Evolutionary conservation across 64 coral and sea anemone species (phyloP), one percentile per base, ranked within the genome.

Genomic region (Actinia tenebrosa): DNA sequence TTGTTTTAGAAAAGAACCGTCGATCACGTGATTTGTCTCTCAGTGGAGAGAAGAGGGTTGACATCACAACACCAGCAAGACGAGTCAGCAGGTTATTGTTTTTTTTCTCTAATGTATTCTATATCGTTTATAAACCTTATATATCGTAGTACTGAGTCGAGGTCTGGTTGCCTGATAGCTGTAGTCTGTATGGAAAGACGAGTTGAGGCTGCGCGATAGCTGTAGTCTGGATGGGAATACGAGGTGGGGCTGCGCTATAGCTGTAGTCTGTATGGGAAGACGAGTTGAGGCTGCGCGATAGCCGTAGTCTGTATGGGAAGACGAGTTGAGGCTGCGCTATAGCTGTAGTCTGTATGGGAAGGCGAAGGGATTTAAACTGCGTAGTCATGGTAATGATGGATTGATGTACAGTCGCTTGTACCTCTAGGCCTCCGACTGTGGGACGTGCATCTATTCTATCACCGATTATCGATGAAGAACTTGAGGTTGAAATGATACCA

Each of bases 1-100:
- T 50, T 50, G 16, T 53, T 11, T 1, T 42, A 81, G 79, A 81
- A 47, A 81, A 53, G 50, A 81, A 45, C 44, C 79, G 42, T 81
- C 50, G 46, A 44, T 85, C 83, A 61, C 83, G 83, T 61, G 83
- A 85, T 64, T 61, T 61, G 60, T 85, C 83, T 11, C 56, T 85
- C 19, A 85, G 52, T 8, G 79, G 45, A 50, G 79, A 81, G 7
- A 81, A 53, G 44, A 16, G 50, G 53, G 19, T 20, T 53, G 79
- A 81, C 27, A 7, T 52, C 16, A 50, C n/a, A 53, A 81, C 79
- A 81, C 79, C 79, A 45, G 50, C 7, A 20, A 53, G 50, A 81
- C 44, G 18, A 10, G 44, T 45, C 8, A 81, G 79, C 45, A 81
- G 79, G 79, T 81, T 81, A n/a, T 45, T 75, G 25, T 42, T 3